These are phyloP conservation scores for Smittia aterrima DNA, from an alignment of 2,888 invertebrate genomes.

Conservation along the genomic window DNA sequence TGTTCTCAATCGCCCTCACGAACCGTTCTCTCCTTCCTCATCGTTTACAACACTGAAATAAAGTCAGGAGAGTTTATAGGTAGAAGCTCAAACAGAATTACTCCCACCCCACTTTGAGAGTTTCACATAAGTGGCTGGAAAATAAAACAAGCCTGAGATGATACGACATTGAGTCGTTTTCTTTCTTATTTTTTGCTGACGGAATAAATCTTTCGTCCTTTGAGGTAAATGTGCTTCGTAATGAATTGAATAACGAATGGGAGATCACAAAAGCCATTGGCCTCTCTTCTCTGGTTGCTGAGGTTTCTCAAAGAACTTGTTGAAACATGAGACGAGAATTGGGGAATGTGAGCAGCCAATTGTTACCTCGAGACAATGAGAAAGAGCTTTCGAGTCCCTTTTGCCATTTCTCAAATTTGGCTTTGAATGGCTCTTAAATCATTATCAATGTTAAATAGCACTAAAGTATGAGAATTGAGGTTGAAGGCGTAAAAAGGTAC, in stretches of 20 bases:
- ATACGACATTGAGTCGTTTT: constrained; percentile 13
- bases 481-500: constrained; percentile 18
- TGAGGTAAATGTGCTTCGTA: constrained; percentile 34
- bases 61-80: constrained; percentile 2
- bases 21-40: neutral
- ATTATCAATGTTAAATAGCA: constrained; percentile 15
- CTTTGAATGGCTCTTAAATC: neutral
- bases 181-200: constrained; percentile 36
- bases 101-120: neutral
- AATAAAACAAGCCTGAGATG: constrained; percentile 27
- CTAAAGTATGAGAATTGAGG: constrained; percentile 26
- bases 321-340: neutral
- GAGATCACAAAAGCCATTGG: constrained; percentile 29
- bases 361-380: neutral
- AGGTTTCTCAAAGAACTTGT: constrained; percentile 25
- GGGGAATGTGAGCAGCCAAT: neutral
- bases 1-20: constrained; percentile 14
- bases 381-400: neutral
- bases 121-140: constrained; percentile 25
- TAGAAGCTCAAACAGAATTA: constrained; percentile 19
- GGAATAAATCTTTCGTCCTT: constrained; percentile 32
- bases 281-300: constrained; percentile 16
- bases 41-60: constrained; percentile 24
- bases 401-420: neutral
- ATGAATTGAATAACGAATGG: constrained; percentile 36